Percentiles rank a stretch among this genome's conserved stretches.
Conservation (phyloP, 2,888 invertebrate species). For the Odontocerum albicorne region DNA sequence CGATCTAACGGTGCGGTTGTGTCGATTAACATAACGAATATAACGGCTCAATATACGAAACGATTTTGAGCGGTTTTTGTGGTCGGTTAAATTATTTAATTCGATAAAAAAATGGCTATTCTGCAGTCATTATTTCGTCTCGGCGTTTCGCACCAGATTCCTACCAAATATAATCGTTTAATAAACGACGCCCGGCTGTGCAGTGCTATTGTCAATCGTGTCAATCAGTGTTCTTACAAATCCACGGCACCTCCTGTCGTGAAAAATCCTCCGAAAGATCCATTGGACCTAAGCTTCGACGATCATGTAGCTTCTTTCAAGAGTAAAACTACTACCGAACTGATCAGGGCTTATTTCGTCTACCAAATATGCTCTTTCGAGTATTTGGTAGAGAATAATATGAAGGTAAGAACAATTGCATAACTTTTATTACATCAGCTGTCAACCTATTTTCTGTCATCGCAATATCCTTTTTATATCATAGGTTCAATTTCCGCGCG, state of each 20-base stretch:
- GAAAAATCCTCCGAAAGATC: constrained; percentile 54
- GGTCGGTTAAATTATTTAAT: neutral
- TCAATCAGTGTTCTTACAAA: constrained; percentile 19
- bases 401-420: constrained; percentile 68
- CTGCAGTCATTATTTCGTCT: constrained; percentile 27
- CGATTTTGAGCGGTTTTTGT: neutral
- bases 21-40: neutral
- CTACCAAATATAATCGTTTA: constrained; percentile 10
- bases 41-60: too few species aligned
- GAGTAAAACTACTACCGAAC: constrained; percentile 92
- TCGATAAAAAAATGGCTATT: constrained; percentile 19
- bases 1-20: constrained; percentile 17
- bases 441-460: neutral
- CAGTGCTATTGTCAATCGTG: constrained; percentile 15
- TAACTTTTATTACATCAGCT: neutral
- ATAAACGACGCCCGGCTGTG: constrained; percentile 21
- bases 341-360: constrained; percentile 87
- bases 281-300: constrained; percentile 82
- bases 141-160: constrained; percentile 17
- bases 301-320: constrained; percentile 91
- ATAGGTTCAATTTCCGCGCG: too few species aligned
- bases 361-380: constrained; percentile 88
- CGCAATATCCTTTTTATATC: too few species aligned
- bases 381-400: constrained; percentile 88
- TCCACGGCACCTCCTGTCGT: constrained; percentile 32